Evolutionary conservation across 2,113 vertebrate species (phyloP), one percentile per base, ranked within the genome.

Genomic region (Nesogale talazaci): DNA sequence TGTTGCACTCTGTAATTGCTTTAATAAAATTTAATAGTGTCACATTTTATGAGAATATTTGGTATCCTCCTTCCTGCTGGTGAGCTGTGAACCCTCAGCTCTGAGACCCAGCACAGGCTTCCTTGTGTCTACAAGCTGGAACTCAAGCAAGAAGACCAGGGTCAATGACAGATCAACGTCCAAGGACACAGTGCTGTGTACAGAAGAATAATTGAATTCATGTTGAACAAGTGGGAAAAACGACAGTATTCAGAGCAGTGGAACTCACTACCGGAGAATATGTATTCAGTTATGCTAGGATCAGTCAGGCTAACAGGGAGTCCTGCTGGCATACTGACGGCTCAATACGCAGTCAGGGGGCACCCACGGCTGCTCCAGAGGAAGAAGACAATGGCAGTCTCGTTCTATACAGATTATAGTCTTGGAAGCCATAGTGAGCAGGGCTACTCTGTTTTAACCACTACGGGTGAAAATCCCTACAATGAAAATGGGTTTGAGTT

Each of bases 31-130:
- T 34, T 52, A 74, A 46, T 56, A 70, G 42, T 16, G 16, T 90
- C 75, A 65, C 25, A 77, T 72, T 93, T 90, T 56, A 76, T 11
- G 83, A 77, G 90, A 93, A 52, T 57, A 67, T 10, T 57, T 25
- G 2, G 3, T 36, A 20, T 65, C 1, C 83, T 72, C 83, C 80
- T 87, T 46, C 78, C 69, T 38, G 19, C 14, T 69, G 27, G 56
- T 65, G 74, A 84, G 46, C 74, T 69, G n/a, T 4, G 7, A 52
- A 25, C 56, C n/a, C 2, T 91, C 46, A 90, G 31, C 15, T 90
- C 23, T 94, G 74, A 75, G 6, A 76, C 72, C 19, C 70, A 31
- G 27, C 59, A 42, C 36, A 19, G 2, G 40, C 29, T 57, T 91
- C 23, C 80, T 17, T 1, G 22, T 42, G 80, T 11, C 31, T 77